phyloP scores from a whole-genome alignment of 1,140 invertebrate genomes.

The Meteorus sp. region DNA sequence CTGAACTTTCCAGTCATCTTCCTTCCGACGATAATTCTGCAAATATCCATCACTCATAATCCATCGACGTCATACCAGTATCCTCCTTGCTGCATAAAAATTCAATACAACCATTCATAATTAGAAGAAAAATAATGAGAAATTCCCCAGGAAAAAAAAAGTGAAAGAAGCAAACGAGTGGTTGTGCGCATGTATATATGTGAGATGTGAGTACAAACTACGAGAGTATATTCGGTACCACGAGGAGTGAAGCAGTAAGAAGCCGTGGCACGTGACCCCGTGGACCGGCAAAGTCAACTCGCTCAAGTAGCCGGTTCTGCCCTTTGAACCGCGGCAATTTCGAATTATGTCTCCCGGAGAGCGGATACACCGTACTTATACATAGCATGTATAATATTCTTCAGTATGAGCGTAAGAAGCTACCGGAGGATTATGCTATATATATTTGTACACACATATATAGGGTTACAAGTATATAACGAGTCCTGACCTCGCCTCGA shows the following conservation, averaged over 20 bases:
- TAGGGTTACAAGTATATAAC: slow-evolving; percentile 10
- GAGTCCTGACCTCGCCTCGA: slow-evolving; percentile 30
- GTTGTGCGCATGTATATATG: too few relatives aligned
- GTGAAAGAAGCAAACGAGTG: too few relatives aligned
- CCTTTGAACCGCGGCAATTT: slow-evolving; percentile 57
- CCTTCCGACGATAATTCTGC: too few relatives aligned
- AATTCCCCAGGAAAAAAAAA: too few relatives aligned
- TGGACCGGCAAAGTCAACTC: slow-evolving; percentile 54
- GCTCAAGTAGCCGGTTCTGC: slow-evolving; percentile 57
- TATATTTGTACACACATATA: neutral
- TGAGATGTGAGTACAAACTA: too few relatives aligned
- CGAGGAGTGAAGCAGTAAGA: slow-evolving; percentile 32
- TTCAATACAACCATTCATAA: too few relatives aligned
- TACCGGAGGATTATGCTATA: neutral
- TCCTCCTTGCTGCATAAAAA: too few relatives aligned
- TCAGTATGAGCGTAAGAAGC: slow-evolving; percentile 38
- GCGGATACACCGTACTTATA: slow-evolving; percentile 53
- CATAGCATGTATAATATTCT: too few relatives aligned
- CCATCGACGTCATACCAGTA: too few relatives aligned
- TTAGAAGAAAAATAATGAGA: too few relatives aligned
- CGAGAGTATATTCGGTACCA: neutral
- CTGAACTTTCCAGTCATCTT: too few relatives aligned
- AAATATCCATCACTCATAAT: too few relatives aligned
- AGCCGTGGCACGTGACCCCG: slow-evolving; percentile 55
- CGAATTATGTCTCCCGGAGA: slow-evolving; percentile 55